Evolutionary conservation across 1,140 invertebrate species (phyloP).

Genomic region (Bombus waltoni): DNA sequence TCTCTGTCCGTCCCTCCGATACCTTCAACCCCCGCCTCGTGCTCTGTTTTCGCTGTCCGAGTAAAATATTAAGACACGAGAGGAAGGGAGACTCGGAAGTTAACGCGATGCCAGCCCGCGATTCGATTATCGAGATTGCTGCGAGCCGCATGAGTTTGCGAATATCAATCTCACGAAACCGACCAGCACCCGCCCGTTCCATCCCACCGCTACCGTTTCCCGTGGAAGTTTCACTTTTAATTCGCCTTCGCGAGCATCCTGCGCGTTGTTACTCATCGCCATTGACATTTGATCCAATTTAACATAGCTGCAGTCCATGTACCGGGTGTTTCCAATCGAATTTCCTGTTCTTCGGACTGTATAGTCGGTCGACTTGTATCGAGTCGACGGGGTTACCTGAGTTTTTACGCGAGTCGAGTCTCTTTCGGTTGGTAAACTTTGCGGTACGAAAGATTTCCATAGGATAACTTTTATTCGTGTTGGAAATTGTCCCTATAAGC

Average conservation of each 20-base stretch:
- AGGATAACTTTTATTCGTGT: too few species aligned
- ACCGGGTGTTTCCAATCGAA: background rate
- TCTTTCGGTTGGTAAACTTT: too few species aligned
- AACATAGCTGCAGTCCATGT: background rate
- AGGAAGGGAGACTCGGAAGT: background rate
- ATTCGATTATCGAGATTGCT: slow-evolving; percentile 56
- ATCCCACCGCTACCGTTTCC: background rate
- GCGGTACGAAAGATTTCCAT: too few species aligned
- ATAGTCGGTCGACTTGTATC: too few species aligned
- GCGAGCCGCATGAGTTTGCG: slow-evolving; percentile 30
- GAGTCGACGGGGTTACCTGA: too few species aligned
- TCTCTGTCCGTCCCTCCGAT: background rate
- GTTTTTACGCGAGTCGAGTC: too few species aligned
- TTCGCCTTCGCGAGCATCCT: background rate
- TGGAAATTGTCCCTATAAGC: too few species aligned
- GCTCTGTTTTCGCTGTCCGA: background rate
- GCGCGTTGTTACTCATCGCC: background rate
- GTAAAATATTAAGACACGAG: slow-evolving; percentile 55
- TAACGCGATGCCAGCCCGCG: background rate
- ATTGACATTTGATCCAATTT: background rate
- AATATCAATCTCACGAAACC: slow-evolving; percentile 38
- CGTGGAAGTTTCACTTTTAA: slow-evolving; percentile 24
- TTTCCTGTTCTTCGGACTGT: background rate
- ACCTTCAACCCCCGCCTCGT: background rate
- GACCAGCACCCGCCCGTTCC: too few species aligned